Percentiles rank a stretch among this genome's conserved stretches.
These are phyloP conservation scores for Jordanella pulchra DNA, from an alignment of 2,797 vertebrate species.

Conservation along the genomic window DNA sequence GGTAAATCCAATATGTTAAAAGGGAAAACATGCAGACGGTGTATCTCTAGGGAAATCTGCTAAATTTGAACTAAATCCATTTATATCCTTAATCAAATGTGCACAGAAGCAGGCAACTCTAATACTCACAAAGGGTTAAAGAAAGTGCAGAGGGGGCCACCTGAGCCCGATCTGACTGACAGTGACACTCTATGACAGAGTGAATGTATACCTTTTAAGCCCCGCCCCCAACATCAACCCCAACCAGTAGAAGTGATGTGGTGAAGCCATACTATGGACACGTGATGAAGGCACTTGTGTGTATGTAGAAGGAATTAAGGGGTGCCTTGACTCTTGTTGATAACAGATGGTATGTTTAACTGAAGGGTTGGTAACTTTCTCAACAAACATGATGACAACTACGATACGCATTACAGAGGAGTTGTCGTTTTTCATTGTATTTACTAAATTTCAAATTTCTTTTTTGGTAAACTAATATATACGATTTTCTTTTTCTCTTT, in stretches of 20 bases:
- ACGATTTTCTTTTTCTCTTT: neutral
- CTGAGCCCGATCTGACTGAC: constrained; percentile 25
- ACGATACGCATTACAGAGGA: neutral
- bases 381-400: neutral
- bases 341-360: neutral
- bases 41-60: neutral
- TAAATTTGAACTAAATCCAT: neutral
- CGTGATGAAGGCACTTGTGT: constrained; percentile 33
- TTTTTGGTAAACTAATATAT: neutral
- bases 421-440: neutral
- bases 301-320: constrained; percentile 35
- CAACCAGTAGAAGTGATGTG: neutral
- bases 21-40: neutral
- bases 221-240: neutral
- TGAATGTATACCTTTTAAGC: constrained; percentile 28
- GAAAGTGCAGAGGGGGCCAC: constrained; percentile 6
- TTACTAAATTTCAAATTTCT: neutral
- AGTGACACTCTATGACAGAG: constrained; percentile 36
- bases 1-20: neutral
- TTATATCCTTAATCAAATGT: neutral
- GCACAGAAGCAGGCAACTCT: neutral
- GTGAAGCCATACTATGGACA: constrained; percentile 22
- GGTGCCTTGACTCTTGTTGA: neutral
- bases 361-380: neutral
- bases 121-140: constrained; percentile 1